Conservation (phyloP, 2,797 vertebrate genomes). For the Perodicticus potto region DNA sequence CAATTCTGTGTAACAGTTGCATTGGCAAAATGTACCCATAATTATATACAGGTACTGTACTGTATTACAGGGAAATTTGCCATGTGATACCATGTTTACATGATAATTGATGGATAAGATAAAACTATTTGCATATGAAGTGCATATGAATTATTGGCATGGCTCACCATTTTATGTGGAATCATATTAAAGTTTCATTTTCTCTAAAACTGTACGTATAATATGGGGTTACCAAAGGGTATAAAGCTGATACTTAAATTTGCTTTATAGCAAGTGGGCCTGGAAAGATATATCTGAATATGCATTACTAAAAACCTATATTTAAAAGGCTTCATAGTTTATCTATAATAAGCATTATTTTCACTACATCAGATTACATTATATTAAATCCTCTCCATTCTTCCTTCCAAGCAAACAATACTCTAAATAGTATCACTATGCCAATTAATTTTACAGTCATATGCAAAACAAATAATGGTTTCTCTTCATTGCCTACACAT, state of each 20-base stretch:
- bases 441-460: constrained; percentile 85
- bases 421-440: constrained; percentile 75
- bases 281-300: constrained; percentile 78
- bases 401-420: constrained; percentile 83
- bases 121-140: constrained; percentile 86
- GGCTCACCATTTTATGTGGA: constrained; percentile 88
- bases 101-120: constrained; percentile 85
- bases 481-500: constrained; percentile 82
- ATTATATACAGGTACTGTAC: constrained; percentile 85
- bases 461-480: constrained; percentile 85
- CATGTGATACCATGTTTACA: constrained; percentile 87
- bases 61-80: constrained; percentile 81
- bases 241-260: constrained; percentile 86
- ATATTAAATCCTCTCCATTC: constrained; percentile 77
- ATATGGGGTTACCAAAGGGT: constrained; percentile 86
- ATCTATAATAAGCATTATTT: constrained; percentile 82
- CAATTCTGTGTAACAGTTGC: constrained; percentile 81
- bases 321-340: constrained; percentile 80
- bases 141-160: constrained; percentile 88
- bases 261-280: constrained; percentile 84
- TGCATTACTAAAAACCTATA: constrained; percentile 73
- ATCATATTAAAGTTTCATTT: constrained; percentile 90
- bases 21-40: constrained; percentile 83
- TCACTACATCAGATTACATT: constrained; percentile 77
- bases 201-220: constrained; percentile 86